These are phyloP conservation scores for Oxygymnocypris stewartii DNA, from an alignment of 2,113 vertebrate genomes.

Conservation along the genomic window DNA sequence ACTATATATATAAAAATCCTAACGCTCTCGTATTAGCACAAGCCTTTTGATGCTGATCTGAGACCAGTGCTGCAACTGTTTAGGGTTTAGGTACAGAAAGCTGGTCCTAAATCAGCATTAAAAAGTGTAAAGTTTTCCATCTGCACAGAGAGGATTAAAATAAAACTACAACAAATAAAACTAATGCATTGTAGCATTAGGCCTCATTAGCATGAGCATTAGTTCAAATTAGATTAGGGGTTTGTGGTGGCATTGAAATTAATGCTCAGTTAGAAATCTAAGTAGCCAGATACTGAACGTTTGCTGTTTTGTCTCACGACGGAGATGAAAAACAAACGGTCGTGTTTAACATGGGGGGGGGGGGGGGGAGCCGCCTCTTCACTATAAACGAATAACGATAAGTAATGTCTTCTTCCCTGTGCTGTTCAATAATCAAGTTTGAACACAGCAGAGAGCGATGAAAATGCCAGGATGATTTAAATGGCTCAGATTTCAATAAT, in stretches of 20 bases:
- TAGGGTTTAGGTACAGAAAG: conserved; percentile 11
- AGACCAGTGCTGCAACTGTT: conserved; percentile 25
- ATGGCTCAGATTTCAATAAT: conserved; percentile 12
- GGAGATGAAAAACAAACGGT: not conserved
- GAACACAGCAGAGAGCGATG: not conserved
- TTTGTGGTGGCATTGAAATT: not conserved
- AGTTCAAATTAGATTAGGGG: not conserved
- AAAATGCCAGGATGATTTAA: conserved; percentile 9
- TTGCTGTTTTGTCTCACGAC: not conserved
- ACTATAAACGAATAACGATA: not conserved
- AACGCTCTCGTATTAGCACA: not conserved
- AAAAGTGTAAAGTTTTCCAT: conserved; percentile 10
- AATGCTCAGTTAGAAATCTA: no score
- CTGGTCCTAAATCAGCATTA: conserved; percentile 25
- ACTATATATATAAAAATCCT: conserved; percentile 33
- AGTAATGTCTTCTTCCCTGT: not conserved
- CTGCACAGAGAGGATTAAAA: not conserved
- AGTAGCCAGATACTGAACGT: not conserved
- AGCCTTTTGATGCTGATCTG: conserved; percentile 4
- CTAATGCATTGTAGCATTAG: not conserved
- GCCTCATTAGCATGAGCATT: not conserved
- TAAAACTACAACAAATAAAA: not conserved
- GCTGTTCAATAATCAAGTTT: not conserved
- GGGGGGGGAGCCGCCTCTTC: not conserved
- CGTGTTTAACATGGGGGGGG: not conserved